Conservation (phyloP, 2,888 invertebrate species). For the Adelognathus sp. region DNA sequence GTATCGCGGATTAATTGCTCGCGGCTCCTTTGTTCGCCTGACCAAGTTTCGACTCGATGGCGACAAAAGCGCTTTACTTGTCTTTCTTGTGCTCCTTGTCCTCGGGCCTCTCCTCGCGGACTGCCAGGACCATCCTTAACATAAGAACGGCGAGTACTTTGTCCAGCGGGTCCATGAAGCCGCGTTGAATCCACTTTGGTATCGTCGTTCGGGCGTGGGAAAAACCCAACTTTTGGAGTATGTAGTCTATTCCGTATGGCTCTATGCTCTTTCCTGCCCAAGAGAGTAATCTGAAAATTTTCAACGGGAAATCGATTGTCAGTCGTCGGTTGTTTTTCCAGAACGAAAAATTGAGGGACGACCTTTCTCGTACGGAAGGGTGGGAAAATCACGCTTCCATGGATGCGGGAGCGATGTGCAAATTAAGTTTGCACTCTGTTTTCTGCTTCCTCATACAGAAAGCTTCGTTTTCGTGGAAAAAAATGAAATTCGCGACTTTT, state of each 20-base stretch:
- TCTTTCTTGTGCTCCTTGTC: conserved; percentile 75
- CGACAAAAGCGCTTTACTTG: conserved; percentile 62
- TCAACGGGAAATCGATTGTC: background rate
- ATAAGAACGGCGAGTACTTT: conserved; percentile 92
- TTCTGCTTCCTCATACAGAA: too few species aligned
- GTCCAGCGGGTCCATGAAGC: conserved; percentile 98
- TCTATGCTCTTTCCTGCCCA: conserved; percentile 99
- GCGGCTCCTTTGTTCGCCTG: background rate
- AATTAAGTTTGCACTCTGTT: too few species aligned
- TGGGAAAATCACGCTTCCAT: too few species aligned
- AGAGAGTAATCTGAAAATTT: conserved; percentile 84
- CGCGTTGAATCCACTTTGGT: conserved; percentile 99
- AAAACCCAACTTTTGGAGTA: conserved; percentile 98
- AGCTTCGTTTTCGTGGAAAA: too few species aligned
- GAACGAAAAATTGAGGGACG: background rate
- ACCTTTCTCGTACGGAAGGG: background rate
- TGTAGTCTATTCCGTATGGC: conserved; percentile 99
- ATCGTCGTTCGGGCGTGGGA: conserved; percentile 98
- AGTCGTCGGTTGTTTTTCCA: background rate
- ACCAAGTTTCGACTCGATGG: background rate
- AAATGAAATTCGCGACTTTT: too few species aligned
- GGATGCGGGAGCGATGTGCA: too few species aligned
- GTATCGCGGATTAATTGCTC: conserved; percentile 3
- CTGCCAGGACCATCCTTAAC: conserved; percentile 85
- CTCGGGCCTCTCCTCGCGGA: conserved; percentile 77